Percentiles rank a stretch among this genome's conserved stretches.
Conservation (phyloP, 2,113 vertebrate species). For the Platysternon megacephalum region DNA sequence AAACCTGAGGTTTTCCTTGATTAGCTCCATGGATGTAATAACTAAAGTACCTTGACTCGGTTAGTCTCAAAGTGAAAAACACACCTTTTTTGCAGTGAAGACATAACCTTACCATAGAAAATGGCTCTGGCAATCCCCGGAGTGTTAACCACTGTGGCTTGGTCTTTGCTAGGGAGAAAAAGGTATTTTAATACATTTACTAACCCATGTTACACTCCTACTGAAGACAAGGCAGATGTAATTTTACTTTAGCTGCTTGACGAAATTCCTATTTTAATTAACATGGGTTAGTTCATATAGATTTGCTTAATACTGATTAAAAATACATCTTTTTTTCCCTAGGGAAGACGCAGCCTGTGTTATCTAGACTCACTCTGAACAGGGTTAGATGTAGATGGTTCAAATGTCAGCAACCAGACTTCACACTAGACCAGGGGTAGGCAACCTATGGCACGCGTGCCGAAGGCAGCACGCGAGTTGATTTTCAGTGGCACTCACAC, state of each 20-base stretch:
- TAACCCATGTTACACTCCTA: neutral
- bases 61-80: neutral
- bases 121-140: neutral
- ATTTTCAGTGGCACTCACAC: too few species aligned
- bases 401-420: neutral
- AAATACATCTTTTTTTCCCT: neutral
- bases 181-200: neutral
- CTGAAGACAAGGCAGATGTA: neutral
- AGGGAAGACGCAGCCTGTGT: neutral
- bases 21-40: neutral
- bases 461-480: too few species aligned
- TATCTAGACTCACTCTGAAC: rapidly evolving
- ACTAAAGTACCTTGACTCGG: neutral
- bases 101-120: neutral
- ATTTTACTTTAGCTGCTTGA: neutral
- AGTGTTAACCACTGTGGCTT: neutral
- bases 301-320: neutral
- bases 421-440: too few species aligned
- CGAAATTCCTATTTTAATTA: neutral
- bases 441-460: too few species aligned
- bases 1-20: neutral
- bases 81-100: neutral
- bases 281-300: rapidly evolving
- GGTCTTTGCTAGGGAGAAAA: neutral
- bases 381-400: neutral